These are phyloP conservation scores for Dreissena polymorpha DNA, from an alignment of 1,140 invertebrate genomes.

Conservation along the genomic window DNA sequence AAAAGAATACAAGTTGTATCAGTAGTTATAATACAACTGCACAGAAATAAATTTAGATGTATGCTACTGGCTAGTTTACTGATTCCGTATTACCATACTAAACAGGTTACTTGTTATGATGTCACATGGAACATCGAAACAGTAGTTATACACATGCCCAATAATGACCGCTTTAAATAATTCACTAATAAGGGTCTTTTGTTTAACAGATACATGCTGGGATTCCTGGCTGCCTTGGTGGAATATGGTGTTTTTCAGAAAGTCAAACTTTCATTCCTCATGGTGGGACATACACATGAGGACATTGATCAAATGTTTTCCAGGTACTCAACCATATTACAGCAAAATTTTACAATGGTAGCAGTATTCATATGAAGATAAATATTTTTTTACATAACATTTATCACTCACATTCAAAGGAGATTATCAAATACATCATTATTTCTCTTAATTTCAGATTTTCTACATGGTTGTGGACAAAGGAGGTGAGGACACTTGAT, in stretches of 20 bases:
- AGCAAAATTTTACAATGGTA: background rate
- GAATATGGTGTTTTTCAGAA: conserved; percentile 40
- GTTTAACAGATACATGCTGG: conserved; percentile 34
- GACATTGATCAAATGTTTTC: conserved; percentile 54
- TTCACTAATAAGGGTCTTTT: no score
- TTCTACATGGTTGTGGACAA: background rate
- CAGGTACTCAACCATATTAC: conserved; percentile 4
- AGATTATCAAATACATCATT: background rate
- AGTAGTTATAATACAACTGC: no score
- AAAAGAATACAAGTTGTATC: no score
- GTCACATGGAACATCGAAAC: no score
- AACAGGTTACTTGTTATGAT: no score
- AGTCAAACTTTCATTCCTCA: conserved; percentile 44
- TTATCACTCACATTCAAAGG: background rate
- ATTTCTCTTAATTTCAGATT: background rate
- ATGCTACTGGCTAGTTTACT: no score
- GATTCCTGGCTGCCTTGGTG: conserved; percentile 23
- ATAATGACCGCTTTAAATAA: no score
- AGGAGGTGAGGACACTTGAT: background rate
- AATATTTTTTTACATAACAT: background rate
- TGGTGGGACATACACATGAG: conserved; percentile 54
- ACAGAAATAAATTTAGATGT: no score
- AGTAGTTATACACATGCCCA: no score
- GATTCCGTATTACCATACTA: no score
- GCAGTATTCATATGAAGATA: background rate